Conservation (phyloP, 1,140 invertebrate species). For the Chrysomallon squamiferum region DNA sequence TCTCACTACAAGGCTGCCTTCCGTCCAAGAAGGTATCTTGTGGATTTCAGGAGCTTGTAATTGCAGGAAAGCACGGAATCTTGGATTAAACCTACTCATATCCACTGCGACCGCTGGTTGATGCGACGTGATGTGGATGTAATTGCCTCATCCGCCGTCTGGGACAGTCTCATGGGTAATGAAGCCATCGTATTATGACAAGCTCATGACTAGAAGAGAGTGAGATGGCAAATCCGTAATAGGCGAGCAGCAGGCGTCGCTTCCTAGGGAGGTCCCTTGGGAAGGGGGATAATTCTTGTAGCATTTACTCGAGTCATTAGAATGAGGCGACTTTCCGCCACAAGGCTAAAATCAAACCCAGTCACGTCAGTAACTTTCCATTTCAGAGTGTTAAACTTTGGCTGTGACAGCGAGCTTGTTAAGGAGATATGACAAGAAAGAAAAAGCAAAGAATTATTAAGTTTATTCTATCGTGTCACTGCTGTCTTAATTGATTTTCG, state of each 20-base stretch:
- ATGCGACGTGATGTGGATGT: constrained; percentile 7
- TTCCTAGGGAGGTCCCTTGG: constrained; percentile 2
- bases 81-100: constrained; percentile 1
- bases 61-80: constrained; percentile 4
- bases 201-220: not conserved
- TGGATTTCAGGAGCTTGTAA: not conserved
- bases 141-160: constrained; percentile 2
- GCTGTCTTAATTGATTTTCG: no score
- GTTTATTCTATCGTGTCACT: no score
- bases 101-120: not conserved
- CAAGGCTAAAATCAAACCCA: constrained; percentile 1
- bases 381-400: no score
- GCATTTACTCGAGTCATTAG: constrained; percentile 8
- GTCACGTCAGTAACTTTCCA: not conserved
- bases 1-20: not conserved
- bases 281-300: constrained; percentile 6
- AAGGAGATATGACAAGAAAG: no score
- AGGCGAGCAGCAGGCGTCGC: constrained; percentile 1
- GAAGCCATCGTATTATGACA: constrained; percentile 4
- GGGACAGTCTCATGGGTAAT: not conserved
- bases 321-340: not conserved
- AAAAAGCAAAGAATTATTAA: no score
- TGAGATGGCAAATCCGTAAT: constrained; percentile 4
- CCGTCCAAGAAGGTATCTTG: constrained; percentile 1
- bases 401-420: no score